Evolutionary conservation across 2,888 invertebrate genomes (phyloP).

Genomic region (Polydrusus tereticollis): DNA sequence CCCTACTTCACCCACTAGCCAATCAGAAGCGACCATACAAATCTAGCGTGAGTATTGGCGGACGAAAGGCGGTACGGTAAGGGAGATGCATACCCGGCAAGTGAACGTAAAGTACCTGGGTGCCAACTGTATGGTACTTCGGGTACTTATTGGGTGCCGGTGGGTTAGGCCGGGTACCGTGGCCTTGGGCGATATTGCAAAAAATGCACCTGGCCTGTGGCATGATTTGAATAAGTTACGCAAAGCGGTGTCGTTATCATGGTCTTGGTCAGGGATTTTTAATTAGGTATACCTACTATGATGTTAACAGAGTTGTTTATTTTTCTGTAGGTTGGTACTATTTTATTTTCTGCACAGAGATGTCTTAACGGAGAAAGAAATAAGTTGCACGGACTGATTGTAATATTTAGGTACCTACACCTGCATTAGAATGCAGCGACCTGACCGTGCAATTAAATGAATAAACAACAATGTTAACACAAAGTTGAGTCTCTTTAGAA

Average conservation of each 20-base stretch:
- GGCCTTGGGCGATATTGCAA: slow-evolving; percentile 28
- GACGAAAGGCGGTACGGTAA: slow-evolving; percentile 18
- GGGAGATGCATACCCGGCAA: slow-evolving; percentile 2
- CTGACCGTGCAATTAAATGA: no score
- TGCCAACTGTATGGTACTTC: slow-evolving; percentile 27
- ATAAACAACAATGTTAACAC: no score
- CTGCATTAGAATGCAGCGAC: no score
- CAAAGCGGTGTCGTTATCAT: slow-evolving; percentile 7
- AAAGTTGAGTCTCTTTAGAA: no score
- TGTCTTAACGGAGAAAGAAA: no score
- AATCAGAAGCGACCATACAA: not conserved
- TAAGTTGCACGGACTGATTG: no score
- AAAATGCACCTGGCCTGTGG: slow-evolving; percentile 23
- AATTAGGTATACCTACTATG: not conserved
- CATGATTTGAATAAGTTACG: slow-evolving; percentile 23
- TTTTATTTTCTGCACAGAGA: no score
- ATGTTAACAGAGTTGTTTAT: slow-evolving; percentile 3
- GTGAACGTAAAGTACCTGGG: slow-evolving; percentile 29
- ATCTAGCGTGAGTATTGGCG: slow-evolving; percentile 21
- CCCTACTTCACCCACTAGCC: slow-evolving; percentile 18
- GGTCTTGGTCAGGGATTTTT: slow-evolving; percentile 28
- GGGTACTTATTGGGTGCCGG: slow-evolving; percentile 34
- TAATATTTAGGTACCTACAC: no score
- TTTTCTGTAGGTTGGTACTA: no score
- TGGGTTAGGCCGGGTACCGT: slow-evolving; percentile 22